Percentiles rank a stretch among this genome's conserved stretches.
Conservation (phyloP, 2,113 vertebrate species). For the Ctenodactylus gundi region DNA sequence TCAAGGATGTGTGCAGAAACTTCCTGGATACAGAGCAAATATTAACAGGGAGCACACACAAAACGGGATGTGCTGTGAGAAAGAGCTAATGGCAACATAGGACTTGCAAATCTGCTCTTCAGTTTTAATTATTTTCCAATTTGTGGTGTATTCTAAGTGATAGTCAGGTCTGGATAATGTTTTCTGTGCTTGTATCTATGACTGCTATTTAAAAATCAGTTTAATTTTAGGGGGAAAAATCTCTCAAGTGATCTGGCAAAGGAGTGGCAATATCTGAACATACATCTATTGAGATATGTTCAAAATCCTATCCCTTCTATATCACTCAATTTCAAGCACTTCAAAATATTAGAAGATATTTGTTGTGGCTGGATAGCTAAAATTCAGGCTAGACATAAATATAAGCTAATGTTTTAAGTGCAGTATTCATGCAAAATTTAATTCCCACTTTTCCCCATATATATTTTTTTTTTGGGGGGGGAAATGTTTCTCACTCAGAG, state of each 20-base stretch:
- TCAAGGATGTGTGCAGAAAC: background rate
- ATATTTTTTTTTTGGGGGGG: slow-evolving; percentile 22
- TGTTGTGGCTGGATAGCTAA: background rate
- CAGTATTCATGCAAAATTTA: background rate
- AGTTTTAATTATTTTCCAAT: slow-evolving; percentile 13
- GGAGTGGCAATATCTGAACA: background rate
- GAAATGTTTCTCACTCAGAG: background rate
- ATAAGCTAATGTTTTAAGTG: background rate
- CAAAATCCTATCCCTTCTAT: background rate
- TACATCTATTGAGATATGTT: background rate
- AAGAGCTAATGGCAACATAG: background rate
- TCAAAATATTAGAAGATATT: slow-evolving; percentile 33
- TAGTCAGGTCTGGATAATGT: background rate
- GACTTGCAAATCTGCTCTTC: background rate
- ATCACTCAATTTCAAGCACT: background rate
- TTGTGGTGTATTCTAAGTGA: background rate
- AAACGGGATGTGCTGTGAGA: background rate
- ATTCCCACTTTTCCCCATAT: background rate
- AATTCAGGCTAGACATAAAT: background rate
- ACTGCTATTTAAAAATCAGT: background rate
- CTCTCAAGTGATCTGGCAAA: background rate
- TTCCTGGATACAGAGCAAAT: background rate
- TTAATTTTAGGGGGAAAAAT: background rate
- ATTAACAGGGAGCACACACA: background rate
- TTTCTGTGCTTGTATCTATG: background rate